Percentiles rank a stretch among this genome's conserved stretches.
phyloP scores from a whole-genome alignment of 2,797 vertebrate species.

The Nyctalus aviator region DNA sequence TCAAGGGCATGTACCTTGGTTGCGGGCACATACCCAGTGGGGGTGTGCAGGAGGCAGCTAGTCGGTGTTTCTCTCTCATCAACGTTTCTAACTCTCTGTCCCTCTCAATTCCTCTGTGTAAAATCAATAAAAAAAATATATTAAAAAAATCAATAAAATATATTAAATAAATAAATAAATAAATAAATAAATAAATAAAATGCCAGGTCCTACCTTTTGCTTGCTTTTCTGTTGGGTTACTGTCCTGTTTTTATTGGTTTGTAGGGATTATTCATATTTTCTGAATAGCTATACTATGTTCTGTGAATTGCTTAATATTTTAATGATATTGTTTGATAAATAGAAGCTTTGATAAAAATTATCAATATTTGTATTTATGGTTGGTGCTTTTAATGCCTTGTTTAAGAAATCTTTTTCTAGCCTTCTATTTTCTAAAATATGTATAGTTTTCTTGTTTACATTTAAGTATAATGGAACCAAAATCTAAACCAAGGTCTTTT shows the following conservation, averaged over 20 bases:
- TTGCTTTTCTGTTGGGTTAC: neutral
- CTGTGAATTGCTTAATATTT: slow-evolving; percentile 7
- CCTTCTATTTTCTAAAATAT: neutral
- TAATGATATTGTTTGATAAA: neutral
- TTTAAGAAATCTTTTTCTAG: slow-evolving; percentile 2
- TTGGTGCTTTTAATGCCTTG: slow-evolving; percentile 10
- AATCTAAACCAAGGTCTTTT: neutral
- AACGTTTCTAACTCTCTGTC: too few species aligned
- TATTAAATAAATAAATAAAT: too few species aligned
- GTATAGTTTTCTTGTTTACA: neutral
- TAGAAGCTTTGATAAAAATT: neutral
- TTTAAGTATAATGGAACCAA: slow-evolving; percentile 20
- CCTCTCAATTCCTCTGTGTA: too few species aligned
- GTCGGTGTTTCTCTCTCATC: too few species aligned
- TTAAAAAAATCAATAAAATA: too few species aligned
- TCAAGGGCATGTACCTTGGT: too few species aligned
- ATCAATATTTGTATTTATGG: neutral
- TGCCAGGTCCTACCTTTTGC: neutral
- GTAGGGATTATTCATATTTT: neutral
- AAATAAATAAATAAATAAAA: neutral
- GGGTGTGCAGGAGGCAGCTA: too few species aligned
- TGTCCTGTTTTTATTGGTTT: neutral
- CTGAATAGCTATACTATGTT: neutral
- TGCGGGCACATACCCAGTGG: too few species aligned
- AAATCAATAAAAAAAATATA: too few species aligned